Evolutionary conservation across 2,113 vertebrate genomes (phyloP), one percentile per base, ranked within the genome.

Genomic region (Gallinago undulata): DNA sequence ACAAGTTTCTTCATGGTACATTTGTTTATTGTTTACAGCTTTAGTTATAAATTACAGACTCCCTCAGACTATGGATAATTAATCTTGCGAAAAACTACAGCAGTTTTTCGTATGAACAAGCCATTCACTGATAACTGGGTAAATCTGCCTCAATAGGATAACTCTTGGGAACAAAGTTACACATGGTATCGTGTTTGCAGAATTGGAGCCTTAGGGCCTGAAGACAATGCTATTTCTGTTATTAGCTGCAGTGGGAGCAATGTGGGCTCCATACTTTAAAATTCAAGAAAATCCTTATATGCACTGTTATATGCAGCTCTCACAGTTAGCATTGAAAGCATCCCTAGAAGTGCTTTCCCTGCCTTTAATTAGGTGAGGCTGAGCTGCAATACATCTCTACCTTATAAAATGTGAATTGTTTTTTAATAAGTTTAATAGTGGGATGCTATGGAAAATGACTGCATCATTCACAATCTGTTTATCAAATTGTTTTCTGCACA

Each of bases 91-190:
- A 95, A 92, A 95, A 92, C 84, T 84, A 83, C 77, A 51, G 74
- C 57, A 68, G 53, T 94, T 95, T 91, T 92, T 73, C n/a, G 3
- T 79, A 76, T 8, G 89, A 94, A 95, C 87, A 96, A 94, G 55
- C 50, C 92, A 35, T 76, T 85, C 81, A 62, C 86, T 93, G 89
- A 53, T 89, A 95, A 82, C 72, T 94, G 92, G 89, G 86, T 82
- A 97, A 96, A 94, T 93, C 89, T 95, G 81, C 91, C 81, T 93
- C 95, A 94, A 82, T 39, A 94, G 86, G 86, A 79, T 93, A 93
- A 95, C 94, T 87, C 94, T 78, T 84, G 90, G 89, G 92, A 94
- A 92, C 81, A 78, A 97, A 96, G 87, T 92, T 96, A 95, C 74
- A 90, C 95, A 93, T 69, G 66, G 89, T 53, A 90, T 78, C 2